Evolutionary conservation across 2,797 vertebrate genomes (phyloP), one percentile per base, ranked within the genome.

Genomic region (Chelidonichthys spinosus): DNA sequence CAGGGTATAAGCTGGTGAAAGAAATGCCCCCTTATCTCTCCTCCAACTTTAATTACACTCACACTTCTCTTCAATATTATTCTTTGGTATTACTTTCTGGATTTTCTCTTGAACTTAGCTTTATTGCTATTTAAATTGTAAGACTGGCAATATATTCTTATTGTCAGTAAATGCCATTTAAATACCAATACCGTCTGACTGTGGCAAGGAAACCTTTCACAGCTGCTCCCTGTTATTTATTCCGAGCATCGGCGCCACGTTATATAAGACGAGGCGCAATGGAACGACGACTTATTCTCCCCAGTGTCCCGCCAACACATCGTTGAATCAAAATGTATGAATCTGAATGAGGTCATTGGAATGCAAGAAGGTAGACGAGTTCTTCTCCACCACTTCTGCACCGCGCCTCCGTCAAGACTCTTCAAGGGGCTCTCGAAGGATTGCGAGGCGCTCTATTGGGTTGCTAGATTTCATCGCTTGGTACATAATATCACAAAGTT

Each of bases 311-410:
- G 39, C 59, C 6, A 17, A 11, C 58, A 58, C 55, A 18, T 32
- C 6, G 33, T 6, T 37, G 10, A 8, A 33, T 64, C 11, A 53
- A 54, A 61, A 54, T 39, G 0, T 42, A 54, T 47, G 32, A 78
- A 55, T 79, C 15, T 54, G 61, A 76, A 68, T 53, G 1, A 65
- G 59, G 50, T 40, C 4, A 72, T 72, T 84, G 25, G 61, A 62
- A 82, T 85, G 75, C 63, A 67, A 15, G 44, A 39, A 36, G 13
- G 47, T 6, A 46, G 36, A 56, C 7, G 53, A 32, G 10, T 15
- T 36, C 33, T 47, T 47, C 6, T 2, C 13, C 40, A 11, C 17
- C 18, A 1, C 2, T 3, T 58, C 36, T 81, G 54, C 14, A 40
- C 39, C 58, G 59, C 53, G 61, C 68, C 42, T 62, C 52, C 39